Percentiles rank a stretch among this genome's conserved stretches.
These are phyloP conservation scores for Lepus townsendii DNA, from an alignment of 2,797 vertebrate genomes.

Conservation along the genomic window DNA sequence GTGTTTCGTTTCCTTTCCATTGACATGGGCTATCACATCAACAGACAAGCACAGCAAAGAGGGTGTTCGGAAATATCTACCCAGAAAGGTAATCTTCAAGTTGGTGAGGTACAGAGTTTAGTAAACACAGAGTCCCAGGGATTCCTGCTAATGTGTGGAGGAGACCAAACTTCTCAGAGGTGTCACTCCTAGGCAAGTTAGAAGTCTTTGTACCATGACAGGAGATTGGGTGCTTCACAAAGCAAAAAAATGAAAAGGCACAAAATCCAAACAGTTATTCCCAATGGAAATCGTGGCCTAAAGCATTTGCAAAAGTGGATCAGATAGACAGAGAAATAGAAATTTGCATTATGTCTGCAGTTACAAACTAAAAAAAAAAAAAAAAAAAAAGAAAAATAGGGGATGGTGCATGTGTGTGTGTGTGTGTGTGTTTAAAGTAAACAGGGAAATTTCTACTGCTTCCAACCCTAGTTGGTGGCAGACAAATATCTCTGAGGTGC, in stretches of 20 bases:
- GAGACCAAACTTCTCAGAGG: background rate
- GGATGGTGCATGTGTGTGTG: no score
- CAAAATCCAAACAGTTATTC: background rate
- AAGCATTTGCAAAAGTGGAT: background rate
- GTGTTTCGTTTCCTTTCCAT: background rate
- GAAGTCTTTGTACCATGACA: background rate
- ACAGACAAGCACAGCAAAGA: background rate
- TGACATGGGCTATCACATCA: background rate
- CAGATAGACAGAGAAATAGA: slow-evolving; percentile 19
- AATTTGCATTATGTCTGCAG: background rate
- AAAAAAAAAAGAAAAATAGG: background rate
- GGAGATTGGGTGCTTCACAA: background rate
- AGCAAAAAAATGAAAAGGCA: slow-evolving; percentile 24
- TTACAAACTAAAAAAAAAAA: background rate
- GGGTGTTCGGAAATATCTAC: background rate
- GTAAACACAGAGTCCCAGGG: background rate
- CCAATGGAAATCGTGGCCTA: background rate
- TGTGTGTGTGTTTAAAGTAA: background rate
- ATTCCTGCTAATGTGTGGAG: background rate
- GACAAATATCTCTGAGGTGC: background rate
- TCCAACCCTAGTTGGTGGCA: background rate
- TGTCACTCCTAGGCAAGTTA: background rate
- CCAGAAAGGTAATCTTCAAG: background rate
- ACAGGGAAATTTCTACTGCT: background rate
- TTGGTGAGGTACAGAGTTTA: background rate